Base-by-base conservation (phyloP, 2,113 vertebrate species). In the Neomonachus schauinslandi region DNA sequence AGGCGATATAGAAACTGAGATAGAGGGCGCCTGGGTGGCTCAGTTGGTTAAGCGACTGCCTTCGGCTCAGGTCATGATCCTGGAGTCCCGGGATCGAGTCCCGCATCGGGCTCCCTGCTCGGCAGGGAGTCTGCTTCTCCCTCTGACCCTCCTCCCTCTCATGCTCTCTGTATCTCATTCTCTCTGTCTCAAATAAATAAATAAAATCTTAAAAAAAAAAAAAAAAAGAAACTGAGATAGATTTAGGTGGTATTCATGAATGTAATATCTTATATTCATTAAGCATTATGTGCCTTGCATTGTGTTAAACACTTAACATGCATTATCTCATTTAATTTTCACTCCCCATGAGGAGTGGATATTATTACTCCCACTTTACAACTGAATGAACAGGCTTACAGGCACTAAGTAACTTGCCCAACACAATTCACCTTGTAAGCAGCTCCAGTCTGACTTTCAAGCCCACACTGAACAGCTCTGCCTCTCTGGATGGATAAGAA, bases 321-420 rank as follows among this genome's bases (percentile, higher is more conserved):
- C 19, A 77, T 91, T 87, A 67, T 59, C 33, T 59, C 22, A 69
- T 67, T 94, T 87, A 83, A 82, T 94, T 93, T 76, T 57, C 49
- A 91, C 39, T 31, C 28, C 53, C 14, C 33, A 1, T 61, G 89
- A 61, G 39, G 19, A 49, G 21, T 76, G 7, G 14, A 33, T 89
- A 55, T 89, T 71, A 79, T 46, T 84, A 51, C 14, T 82, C 59
- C 39, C 59, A 94, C 82, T 77, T 69, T n/a, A 84, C 24, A 94
- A 26, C 18, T 3, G 9, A 63, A 59, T 65, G n/a, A 91, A 69
- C 15, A 83, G 31, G 33, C 19, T 33, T n/a, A 76, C 26, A 71
- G 79, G 28, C 49, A 39, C 57, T 28, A 19, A 39, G 36, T 67
- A 59, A 69, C 26, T 77, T 88, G 55, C 28, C 33, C 22, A 53